Percentiles rank a stretch among this genome's conserved stretches.
Evolutionary conservation across 2,888 invertebrate genomes (phyloP).

Genomic region (Darwinula stevensoni): DNA sequence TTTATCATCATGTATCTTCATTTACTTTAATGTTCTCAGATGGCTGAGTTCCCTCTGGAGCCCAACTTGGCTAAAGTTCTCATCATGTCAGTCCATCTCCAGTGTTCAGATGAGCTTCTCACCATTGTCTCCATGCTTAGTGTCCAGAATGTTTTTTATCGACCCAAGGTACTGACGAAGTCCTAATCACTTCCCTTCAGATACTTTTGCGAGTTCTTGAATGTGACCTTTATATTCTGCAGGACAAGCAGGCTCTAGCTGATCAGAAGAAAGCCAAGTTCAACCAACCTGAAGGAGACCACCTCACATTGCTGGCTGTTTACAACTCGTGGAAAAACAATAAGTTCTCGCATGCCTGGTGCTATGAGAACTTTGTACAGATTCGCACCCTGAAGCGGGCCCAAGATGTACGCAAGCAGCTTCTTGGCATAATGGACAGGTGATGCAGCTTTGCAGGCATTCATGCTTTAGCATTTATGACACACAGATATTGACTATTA

Average conservation of each 20-base stretch:
- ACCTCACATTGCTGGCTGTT: constrained; percentile 82
- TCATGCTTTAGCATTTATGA: constrained; percentile 5
- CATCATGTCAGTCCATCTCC: constrained; percentile 92
- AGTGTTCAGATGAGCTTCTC: constrained; percentile 90
- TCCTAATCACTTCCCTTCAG: not conserved
- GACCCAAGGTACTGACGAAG: too few species aligned
- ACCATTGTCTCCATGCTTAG: constrained; percentile 97
- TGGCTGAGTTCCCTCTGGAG: constrained; percentile 98
- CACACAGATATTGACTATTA: constrained; percentile 7
- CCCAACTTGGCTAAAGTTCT: constrained; percentile 94
- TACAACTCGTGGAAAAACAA: constrained; percentile 99
- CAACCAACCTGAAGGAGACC: constrained; percentile 95
- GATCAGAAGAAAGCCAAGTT: constrained; percentile 99
- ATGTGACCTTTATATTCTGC: too few species aligned
- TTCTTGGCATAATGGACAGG: constrained; percentile 93
- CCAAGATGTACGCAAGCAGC: constrained; percentile 89
- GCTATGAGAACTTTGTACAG: constrained; percentile 97
- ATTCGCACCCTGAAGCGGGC: constrained; percentile 83
- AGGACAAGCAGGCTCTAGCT: constrained; percentile 83
- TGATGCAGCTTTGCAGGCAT: constrained; percentile 29
- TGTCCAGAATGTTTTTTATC: constrained; percentile 91
- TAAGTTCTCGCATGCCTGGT: constrained; percentile 97
- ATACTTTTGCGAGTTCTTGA: constrained; percentile 3
- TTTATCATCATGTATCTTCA: constrained; percentile 3
- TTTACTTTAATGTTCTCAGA: too few species aligned